Conservation (phyloP, 2,113 vertebrate species). For the Peromyscus leucopus region DNA sequence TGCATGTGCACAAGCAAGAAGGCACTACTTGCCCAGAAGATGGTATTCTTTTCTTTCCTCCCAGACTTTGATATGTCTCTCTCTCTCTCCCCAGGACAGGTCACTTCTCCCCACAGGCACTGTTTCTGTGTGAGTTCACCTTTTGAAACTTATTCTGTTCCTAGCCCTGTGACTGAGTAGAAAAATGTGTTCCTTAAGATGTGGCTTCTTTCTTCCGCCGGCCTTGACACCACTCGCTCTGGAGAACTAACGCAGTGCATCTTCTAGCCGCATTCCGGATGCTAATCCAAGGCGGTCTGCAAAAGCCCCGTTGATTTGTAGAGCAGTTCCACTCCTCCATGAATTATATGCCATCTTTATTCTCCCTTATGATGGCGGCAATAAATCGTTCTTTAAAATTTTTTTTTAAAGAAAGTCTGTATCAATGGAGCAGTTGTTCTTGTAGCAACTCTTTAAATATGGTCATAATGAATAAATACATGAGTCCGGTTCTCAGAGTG, state of each 20-base stretch:
- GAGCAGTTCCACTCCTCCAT: not conserved
- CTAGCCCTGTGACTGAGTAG: not conserved
- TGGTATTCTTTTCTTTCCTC: conserved; percentile 55
- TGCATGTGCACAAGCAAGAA: not conserved
- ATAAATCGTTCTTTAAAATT: conserved; percentile 56
- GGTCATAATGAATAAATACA: not conserved
- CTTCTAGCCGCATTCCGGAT: not conserved
- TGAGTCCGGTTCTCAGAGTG: not conserved
- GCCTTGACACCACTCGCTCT: not conserved
- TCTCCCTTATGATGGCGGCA: conserved; percentile 34
- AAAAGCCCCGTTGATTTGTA: not conserved
- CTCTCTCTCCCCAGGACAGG: conserved; percentile 65
- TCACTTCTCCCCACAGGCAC: conserved; percentile 50
- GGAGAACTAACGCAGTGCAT: not conserved
- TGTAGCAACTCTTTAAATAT: conserved; percentile 35
- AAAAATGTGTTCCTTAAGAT: conserved; percentile 10
- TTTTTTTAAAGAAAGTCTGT: not conserved
- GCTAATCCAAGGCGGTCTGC: not conserved
- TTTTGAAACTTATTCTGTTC: conserved; percentile 60
- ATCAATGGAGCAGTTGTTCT: conserved; percentile 70
- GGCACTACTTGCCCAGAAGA: conserved; percentile 38
- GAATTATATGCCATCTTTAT: conserved; percentile 8
- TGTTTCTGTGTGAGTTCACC: conserved; percentile 53
- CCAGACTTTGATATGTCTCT: conserved; percentile 58
- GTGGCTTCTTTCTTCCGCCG: conserved; percentile 44